Conservation (phyloP, 1,140 invertebrate genomes). For the Lysiphlebus fabarum region DNA sequence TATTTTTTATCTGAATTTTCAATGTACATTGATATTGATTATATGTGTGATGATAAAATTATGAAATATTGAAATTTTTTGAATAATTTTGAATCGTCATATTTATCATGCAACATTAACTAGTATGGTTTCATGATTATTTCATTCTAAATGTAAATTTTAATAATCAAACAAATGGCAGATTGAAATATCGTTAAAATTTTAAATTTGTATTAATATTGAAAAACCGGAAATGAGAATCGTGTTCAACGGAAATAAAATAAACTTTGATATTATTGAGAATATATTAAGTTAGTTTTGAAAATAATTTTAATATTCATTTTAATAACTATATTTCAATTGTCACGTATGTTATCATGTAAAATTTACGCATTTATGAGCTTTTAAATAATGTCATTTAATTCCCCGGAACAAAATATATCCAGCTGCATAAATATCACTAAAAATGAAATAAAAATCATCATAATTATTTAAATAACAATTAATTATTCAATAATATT, state of each 20-base stretch:
- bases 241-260: slow-evolving; percentile 42
- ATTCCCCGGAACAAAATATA: not conserved
- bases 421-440: not conserved
- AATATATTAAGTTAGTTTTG: not conserved
- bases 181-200: not conserved
- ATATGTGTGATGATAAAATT: slow-evolving; percentile 15
- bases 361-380: slow-evolving; percentile 5
- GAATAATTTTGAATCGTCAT: no score
- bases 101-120: slow-evolving; percentile 41
- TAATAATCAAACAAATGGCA: slow-evolving; percentile 8
- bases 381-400: not conserved
- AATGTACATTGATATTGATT: not conserved
- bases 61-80: slow-evolving; percentile 7
- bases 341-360: not conserved
- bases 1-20: not conserved
- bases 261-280: slow-evolving; percentile 29
- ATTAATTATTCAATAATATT: not conserved
- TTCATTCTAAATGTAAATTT: slow-evolving; percentile 47
- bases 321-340: not conserved
- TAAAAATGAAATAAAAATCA: not conserved
- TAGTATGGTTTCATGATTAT: slow-evolving; percentile 34
- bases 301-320: not conserved
- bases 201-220: slow-evolving; percentile 37
- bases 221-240: slow-evolving; percentile 40
- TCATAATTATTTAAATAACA: not conserved